Evolutionary conservation across 2,888 invertebrate species (phyloP), one percentile per base, ranked within the genome.

Genomic region (Hyppa rectilinea): DNA sequence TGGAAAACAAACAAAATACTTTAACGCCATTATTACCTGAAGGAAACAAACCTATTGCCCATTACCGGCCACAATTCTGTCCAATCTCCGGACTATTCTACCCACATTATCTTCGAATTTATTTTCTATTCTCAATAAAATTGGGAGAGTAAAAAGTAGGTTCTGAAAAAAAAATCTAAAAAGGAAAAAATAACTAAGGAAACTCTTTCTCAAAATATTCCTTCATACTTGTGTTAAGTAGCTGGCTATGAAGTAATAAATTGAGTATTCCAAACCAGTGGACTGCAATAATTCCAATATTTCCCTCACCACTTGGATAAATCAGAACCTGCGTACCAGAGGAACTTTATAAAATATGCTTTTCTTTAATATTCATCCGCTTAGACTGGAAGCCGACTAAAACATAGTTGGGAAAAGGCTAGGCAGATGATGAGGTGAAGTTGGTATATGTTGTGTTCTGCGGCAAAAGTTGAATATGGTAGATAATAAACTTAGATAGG

Each of bases 241-340:
- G 43, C 67, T 59, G 47, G 71, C 47, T 66, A 60, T 53, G 47
- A 70, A 61, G 66, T 75, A 72, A 76, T 67, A 80, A 70, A 80
- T 73, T 60, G 61, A 64, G 70, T 74, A 64, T 80, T 80, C 73
- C 77, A 68, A 73, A 70, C 77, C 81, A 80, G 52, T 80, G 81
- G 65, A 65, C 73, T 80, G 77, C 45, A 60, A 73, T 73, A 52
- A 77, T 47, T 80, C 67, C 43, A 71, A 80, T 73, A 73, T 80
- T 77, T 72, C 62, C 49, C 59, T 71, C 64, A 52, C 47, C 59
- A 72, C 56, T 73, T 50, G 47, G 62, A 56, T 62, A 53, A 73
- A 73, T 72, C 73, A 72, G 53, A 45, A 29, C 23, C 40, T 45
- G n/a, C 26, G 12, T 47, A 20, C 31, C 55, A 31, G 29, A 1